Evolutionary conservation across 2,113 vertebrate species (phyloP), one percentile per base, ranked within the genome.

Genomic region (Rhinolophus ferrumequinum): DNA sequence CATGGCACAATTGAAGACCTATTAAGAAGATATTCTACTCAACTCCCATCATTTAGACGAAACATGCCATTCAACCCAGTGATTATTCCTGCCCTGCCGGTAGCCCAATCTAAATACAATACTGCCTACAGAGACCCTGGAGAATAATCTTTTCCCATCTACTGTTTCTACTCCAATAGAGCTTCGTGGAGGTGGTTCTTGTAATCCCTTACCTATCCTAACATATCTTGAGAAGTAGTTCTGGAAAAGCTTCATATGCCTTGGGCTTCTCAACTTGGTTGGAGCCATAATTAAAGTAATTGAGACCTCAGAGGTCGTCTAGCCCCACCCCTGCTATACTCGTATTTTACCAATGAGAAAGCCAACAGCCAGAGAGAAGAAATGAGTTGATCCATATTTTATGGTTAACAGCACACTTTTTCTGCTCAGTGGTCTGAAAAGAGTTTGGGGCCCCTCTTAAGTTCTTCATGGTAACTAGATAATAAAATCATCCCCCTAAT

Each of bases 401-500:
- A 86, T 2, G 67, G 28, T 35, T 8, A 87, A 84, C 21, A 94
- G 47, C 30, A 93, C 16, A 88, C 11, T 24, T n/a, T 64, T 93
- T 84, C 44, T 77, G 35, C 30, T 84, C 52, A 88, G 44, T 38
- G 44, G 10, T 83, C 69, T 24, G 6, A 75, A 95, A 73, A 79
- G 4, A 50, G 14, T 82, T 22, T 76, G 21, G 38, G 26, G 35
- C 4, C n/a, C n/a, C 24, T 77, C 30, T 82, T 38, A 91, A 85
- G 67, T 67, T 47, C 22, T 47, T 77, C 79, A 87, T 50, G 54
- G 35, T 86, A 93, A 96, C 67, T 77, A 81, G 16, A 92, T 28
- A 96, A 91, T 76, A 79, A 94, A 84, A 84, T 35, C 52, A 90
- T 24, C 11, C 12, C 84, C 30, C 58, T 84, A 76, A 67, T 84